A percentile compares a stretch with the other conserved stretches of the same genome.
Conservation (phyloP, 2,113 vertebrate genomes). For the Engraulis encrasicolus region DNA sequence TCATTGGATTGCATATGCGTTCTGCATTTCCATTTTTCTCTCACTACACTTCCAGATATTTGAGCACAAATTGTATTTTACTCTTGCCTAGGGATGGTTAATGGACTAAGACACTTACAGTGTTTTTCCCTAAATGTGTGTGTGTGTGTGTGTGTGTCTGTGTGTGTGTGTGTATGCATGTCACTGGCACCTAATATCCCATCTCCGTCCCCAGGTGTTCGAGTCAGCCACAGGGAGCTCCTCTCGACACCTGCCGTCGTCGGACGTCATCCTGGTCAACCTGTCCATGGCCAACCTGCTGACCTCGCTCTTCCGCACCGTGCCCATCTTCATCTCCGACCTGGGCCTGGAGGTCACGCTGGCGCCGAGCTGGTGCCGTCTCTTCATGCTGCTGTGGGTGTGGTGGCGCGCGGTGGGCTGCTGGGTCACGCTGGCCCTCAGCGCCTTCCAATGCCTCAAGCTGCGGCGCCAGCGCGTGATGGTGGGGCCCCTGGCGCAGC, state of each 20-base stretch:
- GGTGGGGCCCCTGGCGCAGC: slow-evolving; percentile 59
- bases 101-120: too few species aligned
- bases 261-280: slow-evolving; percentile 76
- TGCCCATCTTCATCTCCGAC: slow-evolving; percentile 78
- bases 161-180: too few species aligned
- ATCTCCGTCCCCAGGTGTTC: slow-evolving; percentile 74
- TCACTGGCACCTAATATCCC: too few species aligned
- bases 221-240: slow-evolving; percentile 61
- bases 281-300: slow-evolving; percentile 79
- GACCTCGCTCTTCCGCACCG: slow-evolving; percentile 75
- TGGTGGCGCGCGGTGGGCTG: slow-evolving; percentile 79
- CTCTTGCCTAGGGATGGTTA: too few species aligned
- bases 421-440: slow-evolving; percentile 77
- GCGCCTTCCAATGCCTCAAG: slow-evolving; percentile 76
- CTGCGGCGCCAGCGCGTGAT: slow-evolving; percentile 62
- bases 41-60: too few species aligned
- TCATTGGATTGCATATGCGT: neutral
- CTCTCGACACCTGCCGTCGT: slow-evolving; percentile 62
- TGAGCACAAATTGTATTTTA: too few species aligned
- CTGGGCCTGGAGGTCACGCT: slow-evolving; percentile 73
- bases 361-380: slow-evolving; percentile 68
- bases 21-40: neutral
- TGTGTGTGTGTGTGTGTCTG: neutral
- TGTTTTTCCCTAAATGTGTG: too few species aligned
- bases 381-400: slow-evolving; percentile 83